Percentiles rank a stretch among this genome's conserved stretches.
phyloP scores from a whole-genome alignment of 2,797 vertebrate species.

The Onychomys arenicola region DNA sequence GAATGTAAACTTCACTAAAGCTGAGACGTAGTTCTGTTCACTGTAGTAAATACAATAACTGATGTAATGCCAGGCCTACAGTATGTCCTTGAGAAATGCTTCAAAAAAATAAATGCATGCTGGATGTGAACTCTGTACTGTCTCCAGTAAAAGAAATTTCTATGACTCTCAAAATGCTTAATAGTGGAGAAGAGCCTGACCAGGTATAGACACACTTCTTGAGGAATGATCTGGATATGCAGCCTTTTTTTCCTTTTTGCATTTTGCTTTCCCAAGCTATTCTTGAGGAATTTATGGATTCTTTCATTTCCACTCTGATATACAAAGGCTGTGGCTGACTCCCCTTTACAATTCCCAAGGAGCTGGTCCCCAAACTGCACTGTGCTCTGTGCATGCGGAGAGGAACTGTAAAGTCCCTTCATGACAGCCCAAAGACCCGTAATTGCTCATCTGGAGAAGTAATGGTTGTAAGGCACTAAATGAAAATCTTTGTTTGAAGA shows the following conservation, averaged over 20 bases:
- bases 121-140: background rate
- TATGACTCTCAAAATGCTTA: background rate
- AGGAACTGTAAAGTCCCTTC: rapidly evolving
- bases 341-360: background rate
- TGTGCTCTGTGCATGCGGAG: background rate
- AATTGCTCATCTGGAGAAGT: background rate
- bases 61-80: background rate
- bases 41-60: background rate
- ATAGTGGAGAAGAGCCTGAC: background rate
- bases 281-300: background rate
- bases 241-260: background rate
- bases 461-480: background rate
- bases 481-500: slow-evolving; percentile 19
- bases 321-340: background rate
- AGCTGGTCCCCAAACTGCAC: background rate
- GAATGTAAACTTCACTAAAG: background rate
- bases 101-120: background rate
- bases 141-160: background rate
- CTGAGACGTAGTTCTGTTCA: background rate
- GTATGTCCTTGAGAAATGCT: background rate
- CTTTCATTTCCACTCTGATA: background rate
- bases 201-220: background rate
- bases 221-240: background rate
- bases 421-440: background rate
- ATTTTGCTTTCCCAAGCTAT: background rate